Base-by-base conservation (phyloP, 2,888 invertebrate species). In the Acanthosepion pharaonis region DNA sequence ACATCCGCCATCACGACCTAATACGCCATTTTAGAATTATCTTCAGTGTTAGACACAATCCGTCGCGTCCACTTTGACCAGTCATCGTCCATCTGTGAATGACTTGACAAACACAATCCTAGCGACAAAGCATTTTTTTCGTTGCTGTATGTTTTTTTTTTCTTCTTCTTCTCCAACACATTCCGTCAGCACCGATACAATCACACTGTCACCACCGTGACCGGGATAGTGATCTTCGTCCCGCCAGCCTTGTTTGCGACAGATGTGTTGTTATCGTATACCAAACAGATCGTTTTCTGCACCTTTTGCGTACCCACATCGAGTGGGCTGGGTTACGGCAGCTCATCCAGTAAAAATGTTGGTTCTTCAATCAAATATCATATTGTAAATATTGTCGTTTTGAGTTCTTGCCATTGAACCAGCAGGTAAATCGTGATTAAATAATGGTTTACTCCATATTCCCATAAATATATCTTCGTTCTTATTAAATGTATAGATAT, bases 31-130 rank as follows among this genome's bases (percentile, higher is more conserved):
- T 33, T 78, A 78, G n/a, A n/a, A n/a, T n/a, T n/a, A n/a, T 78
- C 78, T 15, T 8, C 78, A 18, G 11, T 15, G 78, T 59, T 59
- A 15, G 78, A 78, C 33, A 78, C n/a, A n/a, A 78, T 78, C 78
- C 78, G n/a, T 78, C n/a, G 2, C 15, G 9, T 33, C 11, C 15
- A 78, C 78, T 78, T 78, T 78, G 78, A 78, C 78, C n/a, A 78
- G 78, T 78, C 78, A 78, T 78, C 78, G 78, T 78, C n/a, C 78
- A 78, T 78, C 78, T 78, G 78, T n/a, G 78, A 78, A 78, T 78
- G 78, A 78, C 78, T 78, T 78, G 78, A n/a, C 78, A 78, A 78
- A 78, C n/a, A 33, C n/a, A 78, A 78, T 78, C 78, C n/a, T 78
- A 78, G 33, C 78, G 78, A n/a, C 78, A 18, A 78, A 78, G 78